Conservation (phyloP, 2,113 vertebrate species). For the Dicrurus megarhynchus region DNA sequence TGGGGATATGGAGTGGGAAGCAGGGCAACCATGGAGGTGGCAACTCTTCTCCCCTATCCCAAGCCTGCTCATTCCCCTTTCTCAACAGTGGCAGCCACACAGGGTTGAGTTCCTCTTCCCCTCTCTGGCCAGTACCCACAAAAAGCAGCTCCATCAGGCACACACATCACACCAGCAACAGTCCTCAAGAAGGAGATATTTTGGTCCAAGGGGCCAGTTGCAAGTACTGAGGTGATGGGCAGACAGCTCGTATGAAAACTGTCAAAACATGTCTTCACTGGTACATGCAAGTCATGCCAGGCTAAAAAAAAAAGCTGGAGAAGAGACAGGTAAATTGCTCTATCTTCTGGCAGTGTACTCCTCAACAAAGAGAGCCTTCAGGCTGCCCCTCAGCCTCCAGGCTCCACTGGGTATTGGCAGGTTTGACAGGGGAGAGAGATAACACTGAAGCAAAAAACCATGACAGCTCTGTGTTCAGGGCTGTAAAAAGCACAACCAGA, state of each 20-base stretch:
- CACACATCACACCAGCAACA: background rate
- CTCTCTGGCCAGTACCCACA: background rate
- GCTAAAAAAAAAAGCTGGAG: background rate
- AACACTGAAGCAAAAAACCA: background rate
- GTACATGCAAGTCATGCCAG: background rate
- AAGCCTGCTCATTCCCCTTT: background rate
- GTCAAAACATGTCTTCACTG: background rate
- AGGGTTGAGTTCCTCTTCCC: background rate
- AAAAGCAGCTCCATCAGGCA: background rate
- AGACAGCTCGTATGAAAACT: background rate
- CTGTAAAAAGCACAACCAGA: background rate
- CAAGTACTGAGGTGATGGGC: background rate
- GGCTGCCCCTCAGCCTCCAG: background rate
- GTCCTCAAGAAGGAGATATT: background rate
- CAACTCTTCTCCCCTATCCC: background rate
- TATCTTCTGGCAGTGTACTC: background rate
- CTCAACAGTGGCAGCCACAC: background rate
- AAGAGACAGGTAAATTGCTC: background rate
- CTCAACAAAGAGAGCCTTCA: background rate
- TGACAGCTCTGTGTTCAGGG: background rate
- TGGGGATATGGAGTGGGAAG: background rate
- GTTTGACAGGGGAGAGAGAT: background rate
- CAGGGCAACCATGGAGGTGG: background rate
- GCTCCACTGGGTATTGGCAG: accelerated
- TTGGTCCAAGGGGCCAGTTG: background rate